phyloP scores from a whole-genome alignment of 2,113 vertebrate species.

The Plecotus auritus region DNA sequence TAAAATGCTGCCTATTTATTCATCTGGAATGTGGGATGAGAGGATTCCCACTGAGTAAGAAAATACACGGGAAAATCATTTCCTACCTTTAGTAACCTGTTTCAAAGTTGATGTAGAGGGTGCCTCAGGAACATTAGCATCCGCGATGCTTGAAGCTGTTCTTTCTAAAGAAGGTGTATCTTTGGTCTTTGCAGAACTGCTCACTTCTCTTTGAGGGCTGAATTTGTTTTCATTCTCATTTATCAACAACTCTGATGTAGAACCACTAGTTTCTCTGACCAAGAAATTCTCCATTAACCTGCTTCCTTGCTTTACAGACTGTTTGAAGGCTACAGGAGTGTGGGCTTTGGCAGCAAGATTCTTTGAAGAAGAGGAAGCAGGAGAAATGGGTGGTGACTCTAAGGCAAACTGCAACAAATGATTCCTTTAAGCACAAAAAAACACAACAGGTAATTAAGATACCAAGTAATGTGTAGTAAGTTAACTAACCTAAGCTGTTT shows the following conservation, averaged over 20 bases:
- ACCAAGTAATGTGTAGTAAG: background rate
- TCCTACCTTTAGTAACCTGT: slow-evolving; percentile 86
- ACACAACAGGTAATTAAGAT: background rate
- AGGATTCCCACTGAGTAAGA: background rate
- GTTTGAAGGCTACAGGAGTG: slow-evolving; percentile 22
- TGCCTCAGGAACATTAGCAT: slow-evolving; percentile 39
- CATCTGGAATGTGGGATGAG: background rate
- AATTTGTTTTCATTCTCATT: slow-evolving; percentile 26
- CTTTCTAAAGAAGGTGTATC: background rate
- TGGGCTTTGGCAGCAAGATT: slow-evolving; percentile 67
- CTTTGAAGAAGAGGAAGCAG: slow-evolving; percentile 67
- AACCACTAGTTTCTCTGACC: slow-evolving; percentile 54
- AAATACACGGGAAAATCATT: background rate
- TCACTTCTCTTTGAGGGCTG: background rate
- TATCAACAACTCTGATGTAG: background rate
- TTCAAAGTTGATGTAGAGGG: slow-evolving; percentile 85
- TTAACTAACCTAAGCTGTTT: background rate
- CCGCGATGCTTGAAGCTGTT: slow-evolving; percentile 51
- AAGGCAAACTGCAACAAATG: slow-evolving; percentile 82
- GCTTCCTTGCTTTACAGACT: slow-evolving; percentile 64
- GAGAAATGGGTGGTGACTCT: slow-evolving; percentile 82
- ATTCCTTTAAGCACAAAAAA: slow-evolving; percentile 79
- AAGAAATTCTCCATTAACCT: slow-evolving; percentile 76
- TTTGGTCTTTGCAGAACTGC: background rate
- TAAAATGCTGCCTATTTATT: background rate